Percentiles rank a stretch among this genome's conserved stretches.
Conservation (phyloP, 2,113 vertebrate genomes). For the Cariama cristata region DNA sequence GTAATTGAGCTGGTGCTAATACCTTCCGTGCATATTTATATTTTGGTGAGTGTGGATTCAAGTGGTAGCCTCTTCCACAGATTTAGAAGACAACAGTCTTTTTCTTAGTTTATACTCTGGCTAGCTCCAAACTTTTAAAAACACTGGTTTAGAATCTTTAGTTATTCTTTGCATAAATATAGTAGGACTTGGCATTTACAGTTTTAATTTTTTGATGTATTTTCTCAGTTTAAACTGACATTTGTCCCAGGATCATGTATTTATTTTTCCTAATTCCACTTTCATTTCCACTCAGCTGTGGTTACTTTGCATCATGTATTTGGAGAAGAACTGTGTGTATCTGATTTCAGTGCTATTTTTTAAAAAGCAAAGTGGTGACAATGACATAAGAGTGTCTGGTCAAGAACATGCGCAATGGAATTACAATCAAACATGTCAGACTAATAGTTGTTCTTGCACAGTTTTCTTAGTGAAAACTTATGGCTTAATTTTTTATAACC, state of each 20-base stretch:
- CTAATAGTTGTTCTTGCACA: background rate
- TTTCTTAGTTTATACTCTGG: background rate
- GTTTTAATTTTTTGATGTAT: background rate
- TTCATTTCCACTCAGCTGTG: background rate
- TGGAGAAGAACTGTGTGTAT: background rate
- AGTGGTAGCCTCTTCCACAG: background rate
- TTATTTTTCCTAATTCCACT: background rate
- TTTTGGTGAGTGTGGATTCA: background rate
- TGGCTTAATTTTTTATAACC: background rate
- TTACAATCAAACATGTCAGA: background rate
- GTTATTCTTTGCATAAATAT: background rate
- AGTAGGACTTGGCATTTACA: background rate
- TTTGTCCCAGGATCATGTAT: background rate
- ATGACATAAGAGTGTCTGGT: background rate
- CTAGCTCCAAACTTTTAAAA: background rate
- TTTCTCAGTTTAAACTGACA: background rate
- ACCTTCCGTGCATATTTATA: background rate
- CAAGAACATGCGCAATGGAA: background rate
- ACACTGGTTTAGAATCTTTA: background rate
- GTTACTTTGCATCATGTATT: background rate
- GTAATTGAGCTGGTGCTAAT: background rate
- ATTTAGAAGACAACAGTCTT: background rate
- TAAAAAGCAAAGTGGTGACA: background rate
- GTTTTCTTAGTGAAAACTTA: background rate
- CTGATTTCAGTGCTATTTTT: background rate